Evolutionary conservation across 2,888 invertebrate genomes (phyloP).

Genomic region (Chesias legatella): DNA sequence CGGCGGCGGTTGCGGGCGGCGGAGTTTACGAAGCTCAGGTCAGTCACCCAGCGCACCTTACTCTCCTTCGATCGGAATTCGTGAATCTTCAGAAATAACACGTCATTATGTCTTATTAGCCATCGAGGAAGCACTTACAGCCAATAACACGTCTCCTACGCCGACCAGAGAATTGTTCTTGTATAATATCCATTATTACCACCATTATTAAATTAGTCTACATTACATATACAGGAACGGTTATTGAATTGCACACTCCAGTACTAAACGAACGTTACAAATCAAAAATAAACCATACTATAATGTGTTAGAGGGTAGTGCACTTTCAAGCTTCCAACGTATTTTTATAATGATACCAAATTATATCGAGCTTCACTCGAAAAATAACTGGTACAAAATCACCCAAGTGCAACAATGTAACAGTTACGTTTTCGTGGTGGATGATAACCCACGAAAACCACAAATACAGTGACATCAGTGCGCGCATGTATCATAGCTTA

Average conservation of each 20-base stretch:
- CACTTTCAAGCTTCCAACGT: conserved; percentile 14
- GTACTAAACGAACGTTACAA: no score
- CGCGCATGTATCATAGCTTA: conserved; percentile 45
- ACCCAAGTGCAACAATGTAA: conserved; percentile 63
- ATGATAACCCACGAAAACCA: conserved; percentile 41
- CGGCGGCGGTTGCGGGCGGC: conserved; percentile 57
- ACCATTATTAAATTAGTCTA: conserved; percentile 56
- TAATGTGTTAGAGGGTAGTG: neutral
- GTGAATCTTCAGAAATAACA: conserved; percentile 75
- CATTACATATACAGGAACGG: conserved; percentile 33
- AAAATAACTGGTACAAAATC: conserved; percentile 52
- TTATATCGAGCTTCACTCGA: conserved; percentile 21
- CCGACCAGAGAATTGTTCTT: conserved; percentile 51
- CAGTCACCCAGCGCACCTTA: conserved; percentile 66
- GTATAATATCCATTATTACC: conserved; percentile 56
- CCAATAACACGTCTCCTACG: conserved; percentile 61
- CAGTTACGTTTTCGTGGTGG: conserved; percentile 63
- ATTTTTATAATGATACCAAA: conserved; percentile 26
- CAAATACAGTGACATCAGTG: conserved; percentile 44
- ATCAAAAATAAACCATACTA: no score
- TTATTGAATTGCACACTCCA: conserved; percentile 23
- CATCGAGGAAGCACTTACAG: conserved; percentile 71
- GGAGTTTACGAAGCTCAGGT: conserved; percentile 58
- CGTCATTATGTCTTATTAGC: conserved; percentile 75
- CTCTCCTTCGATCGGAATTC: conserved; percentile 66